These are phyloP conservation scores for Pelecanoides urinatrix DNA, from an alignment of 2,113 vertebrate genomes.

Conservation along the genomic window DNA sequence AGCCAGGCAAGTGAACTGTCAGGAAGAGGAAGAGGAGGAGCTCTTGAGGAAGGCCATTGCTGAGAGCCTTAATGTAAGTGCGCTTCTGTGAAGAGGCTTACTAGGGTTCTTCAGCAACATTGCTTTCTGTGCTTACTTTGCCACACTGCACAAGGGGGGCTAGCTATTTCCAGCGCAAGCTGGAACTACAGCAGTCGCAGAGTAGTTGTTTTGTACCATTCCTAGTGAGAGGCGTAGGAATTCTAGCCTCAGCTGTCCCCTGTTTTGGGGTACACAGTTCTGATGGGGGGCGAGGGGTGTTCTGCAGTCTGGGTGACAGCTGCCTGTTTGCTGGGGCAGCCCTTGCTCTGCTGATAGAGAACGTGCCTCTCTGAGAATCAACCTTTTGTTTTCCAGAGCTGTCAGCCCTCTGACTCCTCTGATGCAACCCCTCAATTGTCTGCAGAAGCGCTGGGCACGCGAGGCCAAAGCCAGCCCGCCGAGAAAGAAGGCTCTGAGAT, in stretches of 20 bases:
- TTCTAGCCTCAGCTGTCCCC: not conserved
- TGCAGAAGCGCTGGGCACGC: not conserved
- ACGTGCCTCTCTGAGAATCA: not conserved
- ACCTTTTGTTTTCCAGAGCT: constrained; percentile 77
- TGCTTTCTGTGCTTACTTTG: not conserved
- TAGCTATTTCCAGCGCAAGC: not conserved
- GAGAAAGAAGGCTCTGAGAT: constrained; percentile 54
- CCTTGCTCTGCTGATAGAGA: not conserved
- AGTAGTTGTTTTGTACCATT: not conserved
- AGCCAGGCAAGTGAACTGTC: constrained; percentile 77
- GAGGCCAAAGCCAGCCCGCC: constrained; percentile 39
- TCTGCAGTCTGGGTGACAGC: not conserved
- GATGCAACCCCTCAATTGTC: constrained; percentile 49
- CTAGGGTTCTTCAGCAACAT: not conserved
- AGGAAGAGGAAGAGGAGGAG: constrained; percentile 83
- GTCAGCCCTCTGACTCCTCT: constrained; percentile 59
- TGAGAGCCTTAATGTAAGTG: constrained; percentile 87
- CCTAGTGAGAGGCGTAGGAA: not conserved
- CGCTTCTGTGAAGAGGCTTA: constrained; percentile 51
- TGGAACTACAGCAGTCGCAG: not conserved
- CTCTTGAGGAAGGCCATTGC: constrained; percentile 88
- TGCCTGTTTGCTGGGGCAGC: not conserved
- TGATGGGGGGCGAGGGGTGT: not conserved
- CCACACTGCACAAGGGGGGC: not conserved
- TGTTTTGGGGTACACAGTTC: not conserved